Percentiles rank a stretch among this genome's conserved stretches.
These are phyloP conservation scores for Salpingus planirostris DNA, from an alignment of 2,888 invertebrate species.

Conservation along the genomic window DNA sequence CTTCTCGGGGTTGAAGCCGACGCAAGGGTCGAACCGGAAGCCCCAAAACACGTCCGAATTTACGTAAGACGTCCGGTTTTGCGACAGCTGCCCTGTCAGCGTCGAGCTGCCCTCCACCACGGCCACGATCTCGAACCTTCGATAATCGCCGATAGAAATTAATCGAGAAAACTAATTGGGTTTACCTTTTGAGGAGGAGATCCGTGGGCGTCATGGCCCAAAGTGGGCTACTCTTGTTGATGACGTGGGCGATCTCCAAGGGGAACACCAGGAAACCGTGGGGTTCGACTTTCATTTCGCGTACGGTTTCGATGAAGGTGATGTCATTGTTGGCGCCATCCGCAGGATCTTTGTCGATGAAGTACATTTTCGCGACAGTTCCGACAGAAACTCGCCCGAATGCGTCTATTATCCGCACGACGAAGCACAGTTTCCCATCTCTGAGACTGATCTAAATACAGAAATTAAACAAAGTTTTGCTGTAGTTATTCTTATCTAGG, in stretches of 20 bases:
- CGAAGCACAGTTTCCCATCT: conserved; percentile 59
- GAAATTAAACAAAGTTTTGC: background rate
- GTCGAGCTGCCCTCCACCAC: conserved; percentile 75
- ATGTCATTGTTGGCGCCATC: no score
- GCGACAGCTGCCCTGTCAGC: conserved; percentile 64
- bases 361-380: conserved; percentile 64
- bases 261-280: conserved; percentile 72
- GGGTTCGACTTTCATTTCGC: conserved; percentile 56
- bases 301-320: conserved; percentile 63
- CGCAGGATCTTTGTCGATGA: conserved; percentile 53
- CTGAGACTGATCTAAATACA: conserved; percentile 29
- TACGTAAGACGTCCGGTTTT: conserved; percentile 68
- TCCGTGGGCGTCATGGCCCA: conserved; percentile 67
- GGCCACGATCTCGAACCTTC: conserved; percentile 72
- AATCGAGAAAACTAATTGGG: background rate
- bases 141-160: conserved; percentile 15
- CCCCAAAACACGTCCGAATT: conserved; percentile 79
- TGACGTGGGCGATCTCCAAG: conserved; percentile 73
- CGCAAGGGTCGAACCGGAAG: conserved; percentile 54
- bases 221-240: conserved; percentile 69
- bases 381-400: conserved; percentile 42
- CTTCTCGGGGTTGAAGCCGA: conserved; percentile 48
- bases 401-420: conserved; percentile 74
- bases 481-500: no score
- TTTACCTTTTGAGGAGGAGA: conserved; percentile 51